Conservation (phyloP, 1,140 invertebrate species). For the Lordiphosa collinella region DNA sequence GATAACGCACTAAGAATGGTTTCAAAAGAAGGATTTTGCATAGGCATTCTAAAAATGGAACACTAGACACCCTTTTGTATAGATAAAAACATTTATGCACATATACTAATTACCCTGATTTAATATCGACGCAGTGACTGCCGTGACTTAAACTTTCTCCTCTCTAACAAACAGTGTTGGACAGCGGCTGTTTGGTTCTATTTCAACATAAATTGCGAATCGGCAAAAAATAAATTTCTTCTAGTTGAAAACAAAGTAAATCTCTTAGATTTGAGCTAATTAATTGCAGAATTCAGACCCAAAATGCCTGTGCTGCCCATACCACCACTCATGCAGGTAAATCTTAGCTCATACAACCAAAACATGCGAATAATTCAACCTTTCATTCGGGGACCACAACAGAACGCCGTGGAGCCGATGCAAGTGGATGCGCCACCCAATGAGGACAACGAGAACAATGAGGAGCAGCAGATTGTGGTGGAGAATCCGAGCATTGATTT, state of each 20-base stretch:
- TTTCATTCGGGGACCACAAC: constrained; percentile 16
- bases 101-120: too few species aligned
- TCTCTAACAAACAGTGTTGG: background rate
- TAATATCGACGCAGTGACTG: too few species aligned
- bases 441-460: constrained; percentile 97
- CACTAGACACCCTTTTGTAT: too few species aligned
- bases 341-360: background rate
- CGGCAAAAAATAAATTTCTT: too few species aligned
- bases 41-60: too few species aligned
- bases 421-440: constrained; percentile 92
- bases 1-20: too few species aligned
- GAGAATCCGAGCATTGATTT: constrained; percentile 96
- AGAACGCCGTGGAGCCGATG: constrained; percentile 95
- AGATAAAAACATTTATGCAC: too few species aligned
- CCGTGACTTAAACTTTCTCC: too few species aligned
- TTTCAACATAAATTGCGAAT: too few species aligned
- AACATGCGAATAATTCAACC: constrained; percentile 1
- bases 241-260: too few species aligned
- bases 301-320: constrained; percentile 67
- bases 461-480: constrained; percentile 93
- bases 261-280: too few species aligned
- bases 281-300: constrained; percentile 8
- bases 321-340: constrained; percentile 66
- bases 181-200: background rate
- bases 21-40: too few species aligned